Base-by-base conservation (phyloP, 2,113 vertebrate species). In the Stegastes partitus region DNA sequence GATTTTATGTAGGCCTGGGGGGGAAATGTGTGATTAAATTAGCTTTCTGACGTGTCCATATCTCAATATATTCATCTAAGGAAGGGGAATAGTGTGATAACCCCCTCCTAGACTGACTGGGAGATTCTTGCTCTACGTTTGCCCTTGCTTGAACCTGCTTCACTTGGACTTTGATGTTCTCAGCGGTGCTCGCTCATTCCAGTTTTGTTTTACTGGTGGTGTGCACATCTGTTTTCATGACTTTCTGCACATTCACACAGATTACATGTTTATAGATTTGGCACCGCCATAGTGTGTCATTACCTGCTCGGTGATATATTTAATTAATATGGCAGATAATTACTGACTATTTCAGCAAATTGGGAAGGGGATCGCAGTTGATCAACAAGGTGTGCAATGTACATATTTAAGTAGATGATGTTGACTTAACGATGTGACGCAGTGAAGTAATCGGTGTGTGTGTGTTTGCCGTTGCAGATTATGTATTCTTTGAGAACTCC, bases 401-500 rank as follows among this genome's bases (percentile, higher is more conserved):
- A 22, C 9, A 34, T 21, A 15, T 68, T 50, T 12, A 51, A 12
- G 63, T 39, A 11, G 69, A 10, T 22, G 10, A n/a, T 39, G 57
- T 49, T 51, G 4, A 12, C 4, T 12, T 26, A 31, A 16, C 59
- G 19, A 73, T 64, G 2, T 23, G 19, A 51, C 18, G 6, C 22
- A 15, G 9, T 68, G 10, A 81, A 15, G 6, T 77, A 16, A 81
- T 39, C 15, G 8, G 3, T 69, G 16, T 65, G 3, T 69, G 16
- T 65, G 6, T 79, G 3, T 85, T 70, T 83, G 88, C 72, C 89
- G 61, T 95, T 95, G 11, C 95, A 99, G 98, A 99, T 96, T 99
- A 99, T 85, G 98, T 99, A 74, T 99, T 98, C 93, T 99, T 99
- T 94, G 98, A 99, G 93, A 99, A 99, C 91, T 99, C 98, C 68